These are phyloP conservation scores for Meteorus colon DNA, from an alignment of 2,888 invertebrate genomes.

Conservation along the genomic window DNA sequence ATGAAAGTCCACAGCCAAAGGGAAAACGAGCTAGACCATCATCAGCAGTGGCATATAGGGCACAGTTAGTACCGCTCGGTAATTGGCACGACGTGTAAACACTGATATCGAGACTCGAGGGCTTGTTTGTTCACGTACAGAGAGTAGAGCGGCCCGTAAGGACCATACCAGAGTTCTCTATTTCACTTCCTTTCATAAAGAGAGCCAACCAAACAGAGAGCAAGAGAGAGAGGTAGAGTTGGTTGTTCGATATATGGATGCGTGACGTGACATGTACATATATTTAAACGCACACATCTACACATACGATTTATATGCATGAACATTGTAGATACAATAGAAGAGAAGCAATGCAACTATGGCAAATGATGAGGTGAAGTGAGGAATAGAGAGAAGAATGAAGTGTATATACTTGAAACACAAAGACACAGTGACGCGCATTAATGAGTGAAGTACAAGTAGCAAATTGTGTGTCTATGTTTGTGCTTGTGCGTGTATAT, in stretches of 20 bases:
- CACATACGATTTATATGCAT: conserved; percentile 9
- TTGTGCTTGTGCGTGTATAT: neutral
- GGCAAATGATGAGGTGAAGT: conserved; percentile 26
- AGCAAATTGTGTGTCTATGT: conserved; percentile 38
- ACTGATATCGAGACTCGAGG: conserved; percentile 58
- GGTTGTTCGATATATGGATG: conserved; percentile 48
- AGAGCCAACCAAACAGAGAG: neutral
- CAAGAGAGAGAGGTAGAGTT: conserved; percentile 18
- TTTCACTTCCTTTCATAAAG: conserved; percentile 6
- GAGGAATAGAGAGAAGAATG: conserved; percentile 13
- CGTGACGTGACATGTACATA: conserved; percentile 47
- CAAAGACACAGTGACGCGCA: conserved; percentile 13
- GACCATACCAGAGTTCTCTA: conserved; percentile 14
- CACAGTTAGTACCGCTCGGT: conserved; percentile 59
- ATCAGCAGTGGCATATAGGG: conserved; percentile 33
- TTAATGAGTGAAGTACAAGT: conserved; percentile 31
- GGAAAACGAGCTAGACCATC: conserved; percentile 17
- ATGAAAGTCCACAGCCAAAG: conserved; percentile 10
- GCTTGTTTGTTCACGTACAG: conserved; percentile 60
- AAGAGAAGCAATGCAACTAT: neutral
- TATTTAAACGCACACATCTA: conserved; percentile 15
- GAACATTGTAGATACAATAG: neutral
- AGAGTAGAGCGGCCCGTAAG: conserved; percentile 46
- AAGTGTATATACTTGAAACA: conserved; percentile 19
- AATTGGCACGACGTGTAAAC: conserved; percentile 70